phyloP scores from a whole-genome alignment of 1,140 invertebrate genomes.

The Parapsyche elsis region DNA sequence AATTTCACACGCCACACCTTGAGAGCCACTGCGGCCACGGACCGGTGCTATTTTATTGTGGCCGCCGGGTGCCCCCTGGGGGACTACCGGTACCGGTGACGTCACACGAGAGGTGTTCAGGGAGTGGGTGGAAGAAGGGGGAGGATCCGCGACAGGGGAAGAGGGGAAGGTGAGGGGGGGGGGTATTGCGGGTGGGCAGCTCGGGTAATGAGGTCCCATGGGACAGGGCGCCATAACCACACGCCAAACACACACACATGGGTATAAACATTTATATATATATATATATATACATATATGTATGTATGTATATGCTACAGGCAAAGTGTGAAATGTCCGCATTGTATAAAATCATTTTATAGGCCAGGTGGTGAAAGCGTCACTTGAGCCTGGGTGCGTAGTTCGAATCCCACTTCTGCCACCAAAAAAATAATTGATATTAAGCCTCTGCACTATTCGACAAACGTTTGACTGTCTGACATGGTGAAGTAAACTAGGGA shows the following conservation, averaged over 20 bases:
- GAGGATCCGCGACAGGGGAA: background rate
- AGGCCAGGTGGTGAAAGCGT: too few species aligned
- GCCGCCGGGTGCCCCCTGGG: background rate
- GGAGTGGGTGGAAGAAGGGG: slow-evolving; percentile 14
- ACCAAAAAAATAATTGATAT: too few species aligned
- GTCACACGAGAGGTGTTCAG: slow-evolving; percentile 46
- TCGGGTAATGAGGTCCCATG: slow-evolving; percentile 54
- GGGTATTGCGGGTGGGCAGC: slow-evolving; percentile 28
- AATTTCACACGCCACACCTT: slow-evolving; percentile 18
- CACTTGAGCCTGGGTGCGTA: too few species aligned
- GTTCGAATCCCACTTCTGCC: too few species aligned
- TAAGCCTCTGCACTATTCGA: too few species aligned
- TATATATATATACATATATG: background rate
- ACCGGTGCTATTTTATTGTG: slow-evolving; percentile 43
- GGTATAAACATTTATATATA: background rate
- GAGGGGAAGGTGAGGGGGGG: background rate
- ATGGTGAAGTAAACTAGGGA: too few species aligned
- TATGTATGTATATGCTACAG: background rate
- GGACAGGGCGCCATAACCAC: slow-evolving; percentile 54
- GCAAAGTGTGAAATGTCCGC: too few species aligned
- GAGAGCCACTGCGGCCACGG: background rate
- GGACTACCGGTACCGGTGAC: slow-evolving; percentile 40
- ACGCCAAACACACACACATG: slow-evolving; percentile 30
- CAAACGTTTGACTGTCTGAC: too few species aligned
- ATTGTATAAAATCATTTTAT: too few species aligned